Evolutionary conservation across 2,888 invertebrate species (phyloP).

Genomic region (Prosopocoilus inquinatus): DNA sequence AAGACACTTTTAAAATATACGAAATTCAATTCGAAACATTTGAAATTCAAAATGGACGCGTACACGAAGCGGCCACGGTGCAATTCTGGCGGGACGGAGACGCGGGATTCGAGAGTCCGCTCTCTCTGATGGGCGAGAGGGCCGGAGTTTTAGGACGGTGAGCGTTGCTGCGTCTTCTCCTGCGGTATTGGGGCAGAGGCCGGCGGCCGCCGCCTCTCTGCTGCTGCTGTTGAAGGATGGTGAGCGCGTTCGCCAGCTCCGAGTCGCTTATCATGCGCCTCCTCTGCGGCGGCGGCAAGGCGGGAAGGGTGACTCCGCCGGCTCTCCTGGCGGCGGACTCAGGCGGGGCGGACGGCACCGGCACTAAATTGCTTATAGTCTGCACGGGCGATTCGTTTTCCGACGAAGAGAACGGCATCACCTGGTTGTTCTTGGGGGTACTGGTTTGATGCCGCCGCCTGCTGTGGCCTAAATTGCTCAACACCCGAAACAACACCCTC

Average conservation of each 20-base stretch:
- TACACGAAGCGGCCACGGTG: conserved; percentile 44
- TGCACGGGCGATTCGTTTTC: conserved; percentile 54
- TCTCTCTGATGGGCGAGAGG: conserved; percentile 69
- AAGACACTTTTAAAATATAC: conserved; percentile 12
- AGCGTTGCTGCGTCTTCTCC: conserved; percentile 41
- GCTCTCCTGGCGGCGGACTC: conserved; percentile 4
- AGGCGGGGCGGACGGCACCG: conserved; percentile 37
- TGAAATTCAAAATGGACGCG: conserved; percentile 37
- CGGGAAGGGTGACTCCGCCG: conserved; percentile 35
- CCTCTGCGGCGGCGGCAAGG: conserved; percentile 48
- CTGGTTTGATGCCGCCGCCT: conserved; percentile 32
- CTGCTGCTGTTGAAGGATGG: conserved; percentile 44
- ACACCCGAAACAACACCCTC: conserved; percentile 46
- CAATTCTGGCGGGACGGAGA: conserved; percentile 56
- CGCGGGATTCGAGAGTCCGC: conserved; percentile 68
- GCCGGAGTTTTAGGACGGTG: conserved; percentile 54
- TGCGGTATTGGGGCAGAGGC: conserved; percentile 34
- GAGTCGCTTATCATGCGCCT: conserved; percentile 51
- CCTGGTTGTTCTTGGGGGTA: conserved; percentile 45
- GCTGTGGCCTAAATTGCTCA: conserved; percentile 36
- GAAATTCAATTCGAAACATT: conserved; percentile 6
- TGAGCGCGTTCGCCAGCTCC: conserved; percentile 48
- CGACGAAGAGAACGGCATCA: conserved; percentile 46
- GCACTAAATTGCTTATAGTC: conserved; percentile 58
- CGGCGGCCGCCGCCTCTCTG: conserved; percentile 30